Percentiles rank a stretch among this genome's conserved stretches.
Conservation (phyloP, 2,888 invertebrate genomes). For the Syritta pipiens region DNA sequence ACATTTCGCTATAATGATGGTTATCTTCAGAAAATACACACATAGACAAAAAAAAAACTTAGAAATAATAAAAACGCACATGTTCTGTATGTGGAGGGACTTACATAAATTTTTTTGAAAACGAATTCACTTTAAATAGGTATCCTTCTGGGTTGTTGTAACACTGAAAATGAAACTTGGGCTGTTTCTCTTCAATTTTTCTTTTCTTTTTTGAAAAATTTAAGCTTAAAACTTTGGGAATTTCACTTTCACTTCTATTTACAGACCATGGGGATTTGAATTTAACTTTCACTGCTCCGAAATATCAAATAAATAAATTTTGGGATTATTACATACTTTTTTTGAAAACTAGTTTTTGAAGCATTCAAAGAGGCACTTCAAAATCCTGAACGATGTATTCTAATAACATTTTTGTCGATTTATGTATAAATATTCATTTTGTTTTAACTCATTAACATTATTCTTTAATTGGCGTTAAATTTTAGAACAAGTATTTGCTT, state of each 20-base stretch:
- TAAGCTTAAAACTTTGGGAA: conserved; percentile 9
- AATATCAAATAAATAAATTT: not conserved
- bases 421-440: not conserved
- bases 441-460: conserved; percentile 4
- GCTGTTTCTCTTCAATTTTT: not conserved
- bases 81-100: conserved; percentile 16
- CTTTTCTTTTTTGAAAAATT: not conserved
- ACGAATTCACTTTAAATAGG: conserved; percentile 8
- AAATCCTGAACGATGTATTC: conserved; percentile 51
- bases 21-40: not conserved
- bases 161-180: conserved; percentile 40
- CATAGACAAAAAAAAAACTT: not conserved
- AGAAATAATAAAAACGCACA: not conserved
- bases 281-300: not conserved
- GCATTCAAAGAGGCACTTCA: conserved; percentile 63
- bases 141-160: conserved; percentile 58
- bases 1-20: not conserved
- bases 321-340: conserved; percentile 1
- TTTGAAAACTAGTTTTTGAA: conserved; percentile 43
- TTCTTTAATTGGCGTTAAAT: conserved; percentile 15
- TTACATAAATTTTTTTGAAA: conserved; percentile 50
- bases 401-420: conserved; percentile 6
- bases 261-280: conserved; percentile 1
- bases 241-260: conserved; percentile 37
- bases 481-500: conserved; percentile 4